phyloP scores from a whole-genome alignment of 2,888 invertebrate genomes.

The Malthinus flaveolus region DNA sequence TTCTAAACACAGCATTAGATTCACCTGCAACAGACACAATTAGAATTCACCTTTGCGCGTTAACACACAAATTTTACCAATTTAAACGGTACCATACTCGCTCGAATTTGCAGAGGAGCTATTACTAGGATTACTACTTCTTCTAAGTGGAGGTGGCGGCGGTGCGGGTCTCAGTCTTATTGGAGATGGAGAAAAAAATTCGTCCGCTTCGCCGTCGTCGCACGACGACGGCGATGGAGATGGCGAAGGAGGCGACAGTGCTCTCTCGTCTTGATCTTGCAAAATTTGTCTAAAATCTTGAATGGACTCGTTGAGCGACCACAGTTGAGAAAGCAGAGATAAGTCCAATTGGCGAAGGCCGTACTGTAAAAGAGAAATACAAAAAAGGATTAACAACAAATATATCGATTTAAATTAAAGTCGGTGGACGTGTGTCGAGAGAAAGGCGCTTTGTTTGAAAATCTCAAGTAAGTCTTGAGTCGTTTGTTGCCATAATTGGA shows the following conservation, averaged over 20 bases:
- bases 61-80: not conserved
- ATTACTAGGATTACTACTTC: constrained; percentile 37
- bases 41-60: no score
- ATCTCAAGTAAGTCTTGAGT: no score
- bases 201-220: constrained; percentile 48
- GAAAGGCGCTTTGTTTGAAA: no score
- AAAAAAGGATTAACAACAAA: no score
- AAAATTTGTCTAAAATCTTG: constrained; percentile 80
- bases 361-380: constrained; percentile 68
- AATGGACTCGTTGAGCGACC: constrained; percentile 91
- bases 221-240: constrained; percentile 60
- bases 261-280: constrained; percentile 57
- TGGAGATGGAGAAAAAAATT: constrained; percentile 46
- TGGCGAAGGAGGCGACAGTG: constrained; percentile 59
- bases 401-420: not conserved
- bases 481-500: no score
- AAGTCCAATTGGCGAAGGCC: constrained; percentile 87
- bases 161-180: constrained; percentile 53
- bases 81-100: constrained; percentile 38
- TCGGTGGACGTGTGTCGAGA: not conserved
- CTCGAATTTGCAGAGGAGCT: constrained; percentile 45
- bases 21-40: no score
- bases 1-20: no score
- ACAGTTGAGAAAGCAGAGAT: constrained; percentile 85
- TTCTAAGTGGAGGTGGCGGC: constrained; percentile 55